Conservation (phyloP, 2,113 vertebrate genomes). For the Neogale vison region DNA sequence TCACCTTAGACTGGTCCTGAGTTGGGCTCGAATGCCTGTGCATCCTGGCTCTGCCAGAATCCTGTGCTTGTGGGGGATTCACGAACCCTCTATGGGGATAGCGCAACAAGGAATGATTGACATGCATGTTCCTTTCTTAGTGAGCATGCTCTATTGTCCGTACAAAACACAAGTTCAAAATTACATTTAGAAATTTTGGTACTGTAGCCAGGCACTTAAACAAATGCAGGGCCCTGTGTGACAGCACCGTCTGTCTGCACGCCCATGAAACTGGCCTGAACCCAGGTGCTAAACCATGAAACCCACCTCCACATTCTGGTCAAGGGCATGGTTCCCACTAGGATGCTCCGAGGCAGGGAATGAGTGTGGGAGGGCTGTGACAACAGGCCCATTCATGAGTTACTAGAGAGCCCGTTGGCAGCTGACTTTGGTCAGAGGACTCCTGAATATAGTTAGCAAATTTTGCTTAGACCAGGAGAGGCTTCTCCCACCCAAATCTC, state of each 20-base stretch:
- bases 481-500: neutral
- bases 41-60: neutral
- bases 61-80: neutral
- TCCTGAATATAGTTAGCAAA: neutral
- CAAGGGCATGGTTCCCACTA: neutral
- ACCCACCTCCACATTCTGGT: neutral
- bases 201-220: neutral
- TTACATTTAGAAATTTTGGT: neutral
- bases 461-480: neutral
- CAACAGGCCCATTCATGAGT: neutral
- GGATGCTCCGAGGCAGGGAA: neutral
- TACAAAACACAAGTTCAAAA: neutral
- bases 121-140: neutral
- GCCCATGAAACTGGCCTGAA: neutral
- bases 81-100: neutral
- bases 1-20: neutral
- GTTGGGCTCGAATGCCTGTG: neutral
- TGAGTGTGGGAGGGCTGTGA: neutral
- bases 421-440: neutral
- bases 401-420: neutral
- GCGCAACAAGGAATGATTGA: too few species aligned
- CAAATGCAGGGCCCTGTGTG: rapidly evolving
- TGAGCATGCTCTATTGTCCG: neutral
- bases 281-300: neutral
- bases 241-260: neutral